phyloP scores from a whole-genome alignment of 1,140 invertebrate species.

The Eupristina koningsbergeri region DNA sequence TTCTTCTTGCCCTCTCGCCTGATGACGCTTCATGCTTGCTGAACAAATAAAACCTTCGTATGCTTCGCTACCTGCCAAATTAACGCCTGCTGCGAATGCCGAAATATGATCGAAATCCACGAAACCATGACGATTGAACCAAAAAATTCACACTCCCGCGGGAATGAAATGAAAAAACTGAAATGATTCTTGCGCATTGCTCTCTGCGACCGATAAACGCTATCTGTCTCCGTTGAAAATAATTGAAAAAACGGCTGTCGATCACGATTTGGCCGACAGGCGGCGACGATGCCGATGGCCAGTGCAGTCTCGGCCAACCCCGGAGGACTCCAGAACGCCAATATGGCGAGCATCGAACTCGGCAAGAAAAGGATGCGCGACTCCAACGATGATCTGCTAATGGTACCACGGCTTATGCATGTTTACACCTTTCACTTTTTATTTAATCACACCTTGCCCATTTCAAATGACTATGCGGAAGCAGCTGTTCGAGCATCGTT shows the following conservation, averaged over 20 bases:
- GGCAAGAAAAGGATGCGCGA: conserved; percentile 90
- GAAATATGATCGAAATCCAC: conserved; percentile 51
- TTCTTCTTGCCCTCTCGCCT: conserved; percentile 75
- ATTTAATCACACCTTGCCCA: conserved; percentile 49
- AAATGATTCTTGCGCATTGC: conserved; percentile 30
- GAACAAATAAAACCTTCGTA: conserved; percentile 70
- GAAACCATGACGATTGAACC: conserved; percentile 53
- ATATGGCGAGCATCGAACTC: conserved; percentile 78
- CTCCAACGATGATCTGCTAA: conserved; percentile 90
- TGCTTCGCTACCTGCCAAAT: conserved; percentile 74
- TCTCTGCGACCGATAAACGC: conserved; percentile 34
- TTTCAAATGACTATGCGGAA: no score
- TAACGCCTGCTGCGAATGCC: conserved; percentile 67
- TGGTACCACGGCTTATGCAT: conserved; percentile 87
- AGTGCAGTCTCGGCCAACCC: conserved; percentile 69
- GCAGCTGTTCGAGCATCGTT: no score
- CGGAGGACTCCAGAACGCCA: conserved; percentile 76
- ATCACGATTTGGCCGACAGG: conserved; percentile 60
- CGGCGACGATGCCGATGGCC: conserved; percentile 69
- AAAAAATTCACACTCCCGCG: conserved; percentile 51
- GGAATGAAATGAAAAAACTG: conserved; percentile 50
- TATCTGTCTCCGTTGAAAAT: conserved; percentile 44
- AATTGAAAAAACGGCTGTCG: conserved; percentile 35
- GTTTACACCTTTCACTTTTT: conserved; percentile 74
- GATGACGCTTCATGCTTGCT: conserved; percentile 76